phyloP scores from a whole-genome alignment of 2,113 vertebrate genomes.

The Fregetta grallaria region DNA sequence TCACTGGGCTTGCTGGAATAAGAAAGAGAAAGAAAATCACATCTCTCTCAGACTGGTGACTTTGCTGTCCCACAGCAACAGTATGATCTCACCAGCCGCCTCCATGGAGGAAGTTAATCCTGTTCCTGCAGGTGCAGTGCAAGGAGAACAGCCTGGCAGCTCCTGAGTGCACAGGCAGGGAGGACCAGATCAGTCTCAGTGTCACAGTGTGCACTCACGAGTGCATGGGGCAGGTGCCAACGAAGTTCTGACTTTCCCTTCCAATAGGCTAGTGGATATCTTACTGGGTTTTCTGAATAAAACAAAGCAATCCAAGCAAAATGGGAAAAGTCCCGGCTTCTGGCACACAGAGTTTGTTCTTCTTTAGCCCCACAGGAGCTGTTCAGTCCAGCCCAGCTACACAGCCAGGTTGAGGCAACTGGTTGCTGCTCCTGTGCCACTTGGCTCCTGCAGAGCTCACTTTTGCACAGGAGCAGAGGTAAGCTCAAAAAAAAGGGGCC shows the following conservation, averaged over 20 bases:
- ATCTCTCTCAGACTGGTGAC: background rate
- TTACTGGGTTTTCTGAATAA: background rate
- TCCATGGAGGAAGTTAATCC: background rate
- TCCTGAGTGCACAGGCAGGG: background rate
- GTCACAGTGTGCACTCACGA: background rate
- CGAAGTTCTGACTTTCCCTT: background rate
- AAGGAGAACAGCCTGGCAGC: background rate
- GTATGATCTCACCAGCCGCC: background rate
- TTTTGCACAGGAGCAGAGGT: background rate
- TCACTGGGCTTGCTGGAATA: background rate
- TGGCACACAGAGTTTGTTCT: background rate
- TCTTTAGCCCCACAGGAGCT: background rate
- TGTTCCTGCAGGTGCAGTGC: background rate
- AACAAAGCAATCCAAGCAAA: background rate
- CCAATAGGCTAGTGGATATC: accelerated
- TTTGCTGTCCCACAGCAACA: background rate
- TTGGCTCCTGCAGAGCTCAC: background rate
- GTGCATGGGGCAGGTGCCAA: background rate
- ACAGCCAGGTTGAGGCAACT: background rate
- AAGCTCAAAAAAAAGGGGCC: background rate
- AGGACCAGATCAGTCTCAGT: accelerated
- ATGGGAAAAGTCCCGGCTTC: background rate
- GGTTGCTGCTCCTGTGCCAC: background rate
- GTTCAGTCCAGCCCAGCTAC: background rate
- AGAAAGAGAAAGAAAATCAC: background rate